These are phyloP conservation scores for Rhopalosiphum nymphaeae DNA, from an alignment of 2,888 invertebrate species.

Conservation along the genomic window DNA sequence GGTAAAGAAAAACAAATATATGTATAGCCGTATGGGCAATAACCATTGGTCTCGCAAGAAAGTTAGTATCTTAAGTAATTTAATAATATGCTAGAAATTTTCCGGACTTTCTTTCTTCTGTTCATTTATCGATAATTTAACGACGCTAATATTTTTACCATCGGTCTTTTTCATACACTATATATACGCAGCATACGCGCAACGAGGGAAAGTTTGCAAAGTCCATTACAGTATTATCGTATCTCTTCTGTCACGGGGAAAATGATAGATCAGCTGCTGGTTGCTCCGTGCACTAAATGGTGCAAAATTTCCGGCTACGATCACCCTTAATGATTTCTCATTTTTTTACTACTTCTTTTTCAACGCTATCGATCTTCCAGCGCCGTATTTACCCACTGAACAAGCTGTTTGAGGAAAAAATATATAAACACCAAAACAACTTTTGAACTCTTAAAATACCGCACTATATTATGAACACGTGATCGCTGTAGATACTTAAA, in stretches of 20 bases:
- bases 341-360: constrained; percentile 52
- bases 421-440: neutral
- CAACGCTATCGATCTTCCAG: constrained; percentile 35
- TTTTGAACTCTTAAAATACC: neutral
- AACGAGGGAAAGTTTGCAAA: constrained; percentile 51
- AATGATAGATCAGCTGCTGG: constrained; percentile 57
- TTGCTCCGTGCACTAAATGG: constrained; percentile 29
- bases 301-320: constrained; percentile 54
- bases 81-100: constrained; percentile 33
- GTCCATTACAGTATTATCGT: constrained; percentile 62
- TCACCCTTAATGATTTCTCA: constrained; percentile 58
- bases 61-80: constrained; percentile 32
- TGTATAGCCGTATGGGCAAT: neutral
- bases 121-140: constrained; percentile 60
- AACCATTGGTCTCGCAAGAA: neutral
- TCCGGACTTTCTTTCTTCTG: constrained; percentile 16
- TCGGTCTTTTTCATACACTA: constrained; percentile 26
- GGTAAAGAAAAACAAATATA: neutral
- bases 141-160: constrained; percentile 54
- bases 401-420: neutral
- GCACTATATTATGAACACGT: neutral
- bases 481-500: neutral
- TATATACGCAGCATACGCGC: neutral
- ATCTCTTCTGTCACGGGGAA: constrained; percentile 58
- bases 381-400: neutral